Evolutionary conservation across 2,888 invertebrate genomes (phyloP).

Genomic region (Trachelus iudaicus): DNA sequence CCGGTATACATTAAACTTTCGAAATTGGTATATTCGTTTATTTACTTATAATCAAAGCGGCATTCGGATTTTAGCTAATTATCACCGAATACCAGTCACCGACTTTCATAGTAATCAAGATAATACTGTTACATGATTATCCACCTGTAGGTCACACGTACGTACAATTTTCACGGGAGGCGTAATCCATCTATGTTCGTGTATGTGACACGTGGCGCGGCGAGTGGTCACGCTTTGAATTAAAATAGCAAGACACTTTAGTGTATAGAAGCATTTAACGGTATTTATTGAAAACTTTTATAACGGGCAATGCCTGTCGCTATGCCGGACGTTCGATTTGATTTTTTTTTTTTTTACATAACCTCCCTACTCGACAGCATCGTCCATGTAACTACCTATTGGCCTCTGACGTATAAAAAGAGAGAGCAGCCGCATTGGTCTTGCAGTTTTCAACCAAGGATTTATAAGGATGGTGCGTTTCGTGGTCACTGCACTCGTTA

Average conservation of each 20-base stretch:
- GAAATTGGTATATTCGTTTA: background rate
- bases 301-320: background rate
- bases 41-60: background rate
- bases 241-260: background rate
- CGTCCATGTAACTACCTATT: background rate
- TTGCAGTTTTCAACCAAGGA: constrained; percentile 10
- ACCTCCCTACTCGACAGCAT: background rate
- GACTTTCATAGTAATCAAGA: background rate
- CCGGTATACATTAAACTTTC: background rate
- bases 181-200: background rate
- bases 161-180: background rate
- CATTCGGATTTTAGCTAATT: background rate
- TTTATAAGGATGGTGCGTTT: background rate
- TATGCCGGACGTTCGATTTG: background rate
- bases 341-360: background rate
- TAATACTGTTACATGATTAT: background rate
- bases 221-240: background rate
- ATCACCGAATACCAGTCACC: background rate
- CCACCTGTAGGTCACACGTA: background rate
- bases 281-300: background rate
- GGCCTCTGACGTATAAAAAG: constrained; percentile 15
- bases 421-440: constrained; percentile 1
- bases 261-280: background rate
- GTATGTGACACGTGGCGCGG: background rate
- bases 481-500: background rate